Evolutionary conservation across 2,888 invertebrate species (phyloP).

Genomic region (Palloptera scutellata): DNA sequence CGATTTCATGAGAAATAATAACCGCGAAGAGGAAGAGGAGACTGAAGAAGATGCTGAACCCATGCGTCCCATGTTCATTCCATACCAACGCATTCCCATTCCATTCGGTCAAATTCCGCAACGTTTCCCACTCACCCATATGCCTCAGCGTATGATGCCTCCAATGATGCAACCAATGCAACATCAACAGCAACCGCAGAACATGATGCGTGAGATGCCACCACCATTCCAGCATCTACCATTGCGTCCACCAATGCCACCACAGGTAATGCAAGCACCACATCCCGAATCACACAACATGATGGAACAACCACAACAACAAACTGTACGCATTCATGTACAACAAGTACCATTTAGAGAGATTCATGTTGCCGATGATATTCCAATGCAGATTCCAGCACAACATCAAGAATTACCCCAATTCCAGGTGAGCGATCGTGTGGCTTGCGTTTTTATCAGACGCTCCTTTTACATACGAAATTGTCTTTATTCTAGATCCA

Average conservation of each 20-base stretch:
- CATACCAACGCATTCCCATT: constrained; percentile 64
- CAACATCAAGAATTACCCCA: constrained; percentile 54
- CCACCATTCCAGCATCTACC: constrained; percentile 63
- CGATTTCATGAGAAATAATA: constrained; percentile 41
- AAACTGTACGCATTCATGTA: constrained; percentile 63
- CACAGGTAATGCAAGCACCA: constrained; percentile 65
- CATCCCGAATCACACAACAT: constrained; percentile 62
- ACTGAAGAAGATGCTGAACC: constrained; percentile 60
- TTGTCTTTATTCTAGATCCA: constrained; percentile 51
- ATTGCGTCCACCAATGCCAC: constrained; percentile 62
- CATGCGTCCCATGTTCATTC: constrained; percentile 63
- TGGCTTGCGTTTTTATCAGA: not conserved
- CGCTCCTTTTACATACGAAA: not conserved
- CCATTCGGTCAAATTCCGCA: constrained; percentile 67
- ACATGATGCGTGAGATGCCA: constrained; percentile 59
- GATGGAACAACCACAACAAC: constrained; percentile 41
- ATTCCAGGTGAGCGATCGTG: constrained; percentile 41
- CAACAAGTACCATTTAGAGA: constrained; percentile 66
- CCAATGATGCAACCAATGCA: constrained; percentile 50
- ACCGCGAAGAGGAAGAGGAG: constrained; percentile 55
- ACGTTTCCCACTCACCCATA: constrained; percentile 68
- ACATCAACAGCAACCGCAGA: constrained; percentile 52
- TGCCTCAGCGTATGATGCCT: constrained; percentile 62
- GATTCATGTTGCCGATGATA: constrained; percentile 61
- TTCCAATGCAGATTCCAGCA: constrained; percentile 56